Evolutionary conservation across 2,797 vertebrate species (phyloP).

Genomic region (Lacerta bilineata): DNA sequence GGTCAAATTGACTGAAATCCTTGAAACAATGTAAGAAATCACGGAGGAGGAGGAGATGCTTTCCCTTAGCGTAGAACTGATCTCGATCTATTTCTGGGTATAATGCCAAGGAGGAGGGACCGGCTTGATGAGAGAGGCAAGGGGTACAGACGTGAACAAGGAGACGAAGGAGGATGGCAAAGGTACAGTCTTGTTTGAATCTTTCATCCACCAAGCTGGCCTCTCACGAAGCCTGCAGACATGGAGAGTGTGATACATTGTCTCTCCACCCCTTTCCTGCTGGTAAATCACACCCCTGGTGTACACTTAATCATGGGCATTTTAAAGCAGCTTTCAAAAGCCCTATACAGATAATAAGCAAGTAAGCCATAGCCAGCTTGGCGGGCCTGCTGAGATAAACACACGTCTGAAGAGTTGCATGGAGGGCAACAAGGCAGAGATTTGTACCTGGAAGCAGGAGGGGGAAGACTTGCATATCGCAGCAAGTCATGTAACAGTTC

Average conservation of each 20-base stretch:
- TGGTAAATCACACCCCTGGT: slow-evolving; percentile 44
- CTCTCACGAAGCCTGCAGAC: accelerated
- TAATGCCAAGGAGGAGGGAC: not conserved
- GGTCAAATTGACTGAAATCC: not conserved
- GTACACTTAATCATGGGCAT: slow-evolving; percentile 41
- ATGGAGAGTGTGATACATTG: accelerated
- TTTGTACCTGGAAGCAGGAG: not conserved
- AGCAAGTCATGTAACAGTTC: accelerated
- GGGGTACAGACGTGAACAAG: not conserved
- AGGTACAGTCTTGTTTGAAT: accelerated
- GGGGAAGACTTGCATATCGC: accelerated
- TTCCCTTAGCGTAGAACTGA: not conserved
- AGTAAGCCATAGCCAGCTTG: not conserved
- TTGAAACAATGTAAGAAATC: not conserved
- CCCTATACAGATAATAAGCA: slow-evolving; percentile 58
- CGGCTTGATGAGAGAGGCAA: not conserved
- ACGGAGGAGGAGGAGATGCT: not conserved
- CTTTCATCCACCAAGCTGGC: accelerated
- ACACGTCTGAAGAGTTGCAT: accelerated
- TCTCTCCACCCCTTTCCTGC: slow-evolving; percentile 24
- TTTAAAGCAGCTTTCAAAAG: slow-evolving; percentile 41
- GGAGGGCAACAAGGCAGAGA: not conserved
- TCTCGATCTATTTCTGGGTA: not conserved
- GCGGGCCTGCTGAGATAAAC: slow-evolving; percentile 61
- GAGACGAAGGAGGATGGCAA: not conserved